These are phyloP conservation scores for Tetramorium alpestre DNA, from an alignment of 1,140 invertebrate species.

Conservation along the genomic window DNA sequence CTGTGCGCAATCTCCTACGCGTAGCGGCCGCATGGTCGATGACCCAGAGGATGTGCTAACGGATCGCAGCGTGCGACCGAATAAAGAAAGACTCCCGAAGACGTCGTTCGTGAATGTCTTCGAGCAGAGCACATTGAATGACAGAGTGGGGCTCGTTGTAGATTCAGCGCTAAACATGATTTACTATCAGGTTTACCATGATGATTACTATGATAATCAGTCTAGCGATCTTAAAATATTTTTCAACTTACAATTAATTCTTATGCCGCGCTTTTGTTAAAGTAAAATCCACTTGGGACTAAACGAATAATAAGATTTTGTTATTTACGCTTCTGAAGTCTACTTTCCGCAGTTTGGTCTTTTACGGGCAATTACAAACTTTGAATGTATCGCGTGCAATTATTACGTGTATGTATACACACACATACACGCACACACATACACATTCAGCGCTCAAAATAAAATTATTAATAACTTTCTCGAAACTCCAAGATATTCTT, in stretches of 20 bases:
- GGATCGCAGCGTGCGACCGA: conserved; percentile 63
- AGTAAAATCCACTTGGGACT: not conserved
- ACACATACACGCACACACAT: not conserved
- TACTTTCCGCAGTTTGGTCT: not conserved
- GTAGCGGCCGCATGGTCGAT: conserved; percentile 67
- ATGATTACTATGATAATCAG: not conserved
- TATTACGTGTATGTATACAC: not conserved
- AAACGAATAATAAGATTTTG: not conserved
- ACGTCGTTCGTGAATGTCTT: conserved; percentile 51
- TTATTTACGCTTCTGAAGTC: not conserved
- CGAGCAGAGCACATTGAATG: conserved; percentile 38
- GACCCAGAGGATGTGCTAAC: conserved; percentile 73
- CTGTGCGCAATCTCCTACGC: conserved; percentile 49
- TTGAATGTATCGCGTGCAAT: not conserved
- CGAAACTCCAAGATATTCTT: not conserved
- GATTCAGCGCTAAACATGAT: not conserved
- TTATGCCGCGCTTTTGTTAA: not conserved
- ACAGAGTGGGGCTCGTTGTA: not conserved
- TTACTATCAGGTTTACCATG: not conserved
- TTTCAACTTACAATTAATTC: not conserved
- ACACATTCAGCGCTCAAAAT: too few species aligned
- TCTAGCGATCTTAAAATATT: not conserved
- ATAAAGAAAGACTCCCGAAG: conserved; percentile 58
- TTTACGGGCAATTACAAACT: not conserved
- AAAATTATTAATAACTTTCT: conserved; percentile 7